Evolutionary conservation across 2,113 vertebrate genomes (phyloP).

Genomic region (Gopherus evgoodei): DNA sequence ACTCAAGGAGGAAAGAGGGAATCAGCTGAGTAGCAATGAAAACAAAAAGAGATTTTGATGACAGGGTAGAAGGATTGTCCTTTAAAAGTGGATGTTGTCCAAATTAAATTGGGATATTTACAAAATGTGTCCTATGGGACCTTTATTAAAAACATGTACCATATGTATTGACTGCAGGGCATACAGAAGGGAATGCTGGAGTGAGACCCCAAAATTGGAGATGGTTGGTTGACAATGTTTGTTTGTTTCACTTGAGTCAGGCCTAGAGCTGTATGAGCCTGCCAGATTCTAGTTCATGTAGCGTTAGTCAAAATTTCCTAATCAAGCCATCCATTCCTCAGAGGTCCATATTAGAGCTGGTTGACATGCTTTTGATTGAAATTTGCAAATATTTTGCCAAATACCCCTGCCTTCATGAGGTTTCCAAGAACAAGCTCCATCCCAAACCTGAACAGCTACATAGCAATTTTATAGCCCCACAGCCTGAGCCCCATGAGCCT

Average conservation of each 20-base stretch:
- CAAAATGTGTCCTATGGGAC: neutral
- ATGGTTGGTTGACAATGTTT: neutral
- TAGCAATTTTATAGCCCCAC: neutral
- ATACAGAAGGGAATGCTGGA: neutral
- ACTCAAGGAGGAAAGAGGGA: constrained; percentile 55
- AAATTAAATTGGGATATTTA: constrained; percentile 43
- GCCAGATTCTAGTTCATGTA: neutral
- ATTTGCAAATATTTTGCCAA: neutral
- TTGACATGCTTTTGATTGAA: neutral
- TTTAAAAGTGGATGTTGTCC: constrained; percentile 49
- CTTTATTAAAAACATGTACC: neutral
- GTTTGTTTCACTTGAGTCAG: neutral
- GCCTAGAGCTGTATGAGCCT: neutral
- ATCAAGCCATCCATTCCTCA: neutral
- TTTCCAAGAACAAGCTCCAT: neutral
- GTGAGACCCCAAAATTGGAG: neutral
- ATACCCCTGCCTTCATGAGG: neutral
- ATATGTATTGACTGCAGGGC: neutral
- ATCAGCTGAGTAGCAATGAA: constrained; percentile 52
- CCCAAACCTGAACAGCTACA: neutral
- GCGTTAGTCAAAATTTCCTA: neutral
- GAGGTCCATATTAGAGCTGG: neutral
- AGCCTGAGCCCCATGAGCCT: neutral
- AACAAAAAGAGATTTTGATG: constrained; percentile 50
- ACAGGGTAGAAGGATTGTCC: constrained; percentile 34